Base-by-base conservation (phyloP, 2,888 invertebrate genomes). In the Orgyia antiqua region DNA sequence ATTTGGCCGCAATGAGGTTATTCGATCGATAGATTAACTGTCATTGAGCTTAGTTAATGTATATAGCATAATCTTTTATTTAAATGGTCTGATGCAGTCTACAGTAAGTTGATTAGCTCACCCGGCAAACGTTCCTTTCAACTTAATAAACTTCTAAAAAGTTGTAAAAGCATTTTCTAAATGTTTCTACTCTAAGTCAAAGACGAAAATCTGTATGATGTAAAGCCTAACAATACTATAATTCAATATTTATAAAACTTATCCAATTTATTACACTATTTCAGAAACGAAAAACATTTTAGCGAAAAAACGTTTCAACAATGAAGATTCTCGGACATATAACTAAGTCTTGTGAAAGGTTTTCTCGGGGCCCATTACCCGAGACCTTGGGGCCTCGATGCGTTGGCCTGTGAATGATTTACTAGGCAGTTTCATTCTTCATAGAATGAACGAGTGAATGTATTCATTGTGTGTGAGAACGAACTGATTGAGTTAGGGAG, bases 341-440 rank as follows among this genome's bases (percentile, higher is more conserved):
- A 46, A 43, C 40, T 28, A 30, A 43, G 33, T 33, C 31, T 26
- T 4, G 13, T 36, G 42, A 51, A 48, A 48, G 43, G 39, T 34
- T 50, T 51, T 35, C 49, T 37, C 24, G 33, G 24, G 34, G 33
- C 38, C 42, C 51, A 49, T 42, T 45, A 43, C 41, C 36, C 40
- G 29, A 41, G 39, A 46, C 51, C 46, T 54, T 42, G 54, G 42
- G 23, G 26, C 36, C 31, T 28, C 43, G 33, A 51, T 47, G 51
- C 51, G 46, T 44, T 47, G 45, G 58, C 46, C 56, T 61, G 60
- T 56, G 48, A 61, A 62, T 58, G 58, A 62, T 60, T 58, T 60
- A 62, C 50, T 39, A 39, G 20, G 20, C 42, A 31, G 33, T 61
- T 55, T 52, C 59, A 57, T 57, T 53, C 52, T 51, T 53, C 51